Evolutionary conservation across 2,888 invertebrate genomes (phyloP).

Genomic region (Notodonta dromedarius): DNA sequence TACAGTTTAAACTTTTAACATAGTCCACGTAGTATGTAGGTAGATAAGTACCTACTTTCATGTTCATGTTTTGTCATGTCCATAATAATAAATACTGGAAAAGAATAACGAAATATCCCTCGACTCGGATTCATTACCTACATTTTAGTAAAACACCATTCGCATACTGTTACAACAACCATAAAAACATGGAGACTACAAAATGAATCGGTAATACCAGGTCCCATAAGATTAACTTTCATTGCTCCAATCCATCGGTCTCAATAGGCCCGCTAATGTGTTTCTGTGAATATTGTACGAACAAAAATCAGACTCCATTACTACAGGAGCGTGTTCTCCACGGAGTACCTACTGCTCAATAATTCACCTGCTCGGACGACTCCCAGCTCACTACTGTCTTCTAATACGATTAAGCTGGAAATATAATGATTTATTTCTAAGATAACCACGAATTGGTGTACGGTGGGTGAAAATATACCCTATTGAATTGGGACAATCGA

Average conservation of each 20-base stretch:
- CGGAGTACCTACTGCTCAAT: slow-evolving; percentile 32
- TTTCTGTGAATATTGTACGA: slow-evolving; percentile 35
- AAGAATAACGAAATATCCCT: too few relatives aligned
- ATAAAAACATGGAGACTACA: background rate
- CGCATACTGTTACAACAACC: too few relatives aligned
- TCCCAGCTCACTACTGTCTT: slow-evolving; percentile 19
- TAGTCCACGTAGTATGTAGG: too few relatives aligned
- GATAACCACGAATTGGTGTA: background rate
- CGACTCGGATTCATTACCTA: too few relatives aligned
- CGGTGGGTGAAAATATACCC: background rate
- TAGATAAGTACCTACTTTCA: too few relatives aligned
- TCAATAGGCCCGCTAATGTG: slow-evolving; percentile 30
- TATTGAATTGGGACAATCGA: background rate
- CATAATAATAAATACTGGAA: too few relatives aligned
- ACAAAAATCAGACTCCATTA: slow-evolving; percentile 42
- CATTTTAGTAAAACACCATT: too few relatives aligned
- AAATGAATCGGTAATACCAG: slow-evolving; percentile 17
- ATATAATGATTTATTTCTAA: slow-evolving; percentile 24
- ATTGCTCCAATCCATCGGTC: slow-evolving; percentile 22
- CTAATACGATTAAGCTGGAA: slow-evolving; percentile 26
- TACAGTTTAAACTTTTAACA: too few relatives aligned
- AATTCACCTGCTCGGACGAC: slow-evolving; percentile 35
- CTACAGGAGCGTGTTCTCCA: slow-evolving; percentile 21
- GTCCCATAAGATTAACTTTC: slow-evolving; percentile 28
- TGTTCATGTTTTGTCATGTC: too few relatives aligned